These are phyloP conservation scores for Lithobates pipiens DNA, from an alignment of 2,797 vertebrate genomes.

Conservation along the genomic window DNA sequence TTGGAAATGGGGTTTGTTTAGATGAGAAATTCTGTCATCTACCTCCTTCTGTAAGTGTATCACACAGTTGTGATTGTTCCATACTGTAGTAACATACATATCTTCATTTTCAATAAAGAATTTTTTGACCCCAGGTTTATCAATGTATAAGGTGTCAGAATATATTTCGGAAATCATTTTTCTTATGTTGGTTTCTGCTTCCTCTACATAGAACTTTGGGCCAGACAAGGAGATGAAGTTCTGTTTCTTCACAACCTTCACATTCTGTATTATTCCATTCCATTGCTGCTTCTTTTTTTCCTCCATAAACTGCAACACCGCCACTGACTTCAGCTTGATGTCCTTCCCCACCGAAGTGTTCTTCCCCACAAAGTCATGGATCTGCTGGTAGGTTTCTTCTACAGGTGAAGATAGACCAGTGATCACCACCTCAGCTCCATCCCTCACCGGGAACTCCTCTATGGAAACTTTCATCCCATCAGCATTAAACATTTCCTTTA, in stretches of 20 bases:
- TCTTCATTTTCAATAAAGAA: slow-evolving; percentile 74
- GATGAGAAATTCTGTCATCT: neutral
- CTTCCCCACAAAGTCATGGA: slow-evolving; percentile 75
- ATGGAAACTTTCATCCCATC: slow-evolving; percentile 67
- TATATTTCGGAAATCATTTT: slow-evolving; percentile 65
- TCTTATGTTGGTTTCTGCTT: slow-evolving; percentile 63
- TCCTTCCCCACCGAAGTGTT: slow-evolving; percentile 70
- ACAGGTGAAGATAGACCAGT: slow-evolving; percentile 76
- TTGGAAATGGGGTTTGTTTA: slow-evolving; percentile 56
- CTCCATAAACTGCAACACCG: slow-evolving; percentile 74
- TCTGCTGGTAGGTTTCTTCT: slow-evolving; percentile 63
- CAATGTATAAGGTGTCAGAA: slow-evolving; percentile 69
- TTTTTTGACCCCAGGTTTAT: slow-evolving; percentile 83
- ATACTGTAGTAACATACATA: slow-evolving; percentile 64
- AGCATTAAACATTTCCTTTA: slow-evolving; percentile 69
- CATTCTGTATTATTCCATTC: slow-evolving; percentile 25
- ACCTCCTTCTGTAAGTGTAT: slow-evolving; percentile 75
- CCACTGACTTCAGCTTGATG: slow-evolving; percentile 67
- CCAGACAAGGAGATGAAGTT: slow-evolving; percentile 77
- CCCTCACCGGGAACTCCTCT: slow-evolving; percentile 40
- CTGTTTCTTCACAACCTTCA: slow-evolving; percentile 46
- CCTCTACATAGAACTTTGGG: slow-evolving; percentile 71
- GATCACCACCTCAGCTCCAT: slow-evolving; percentile 69
- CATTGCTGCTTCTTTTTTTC: slow-evolving; percentile 1
- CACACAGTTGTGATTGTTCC: slow-evolving; percentile 71